These are phyloP conservation scores for Neotoma lepida DNA, from an alignment of 2,113 vertebrate species.

Conservation along the genomic window DNA sequence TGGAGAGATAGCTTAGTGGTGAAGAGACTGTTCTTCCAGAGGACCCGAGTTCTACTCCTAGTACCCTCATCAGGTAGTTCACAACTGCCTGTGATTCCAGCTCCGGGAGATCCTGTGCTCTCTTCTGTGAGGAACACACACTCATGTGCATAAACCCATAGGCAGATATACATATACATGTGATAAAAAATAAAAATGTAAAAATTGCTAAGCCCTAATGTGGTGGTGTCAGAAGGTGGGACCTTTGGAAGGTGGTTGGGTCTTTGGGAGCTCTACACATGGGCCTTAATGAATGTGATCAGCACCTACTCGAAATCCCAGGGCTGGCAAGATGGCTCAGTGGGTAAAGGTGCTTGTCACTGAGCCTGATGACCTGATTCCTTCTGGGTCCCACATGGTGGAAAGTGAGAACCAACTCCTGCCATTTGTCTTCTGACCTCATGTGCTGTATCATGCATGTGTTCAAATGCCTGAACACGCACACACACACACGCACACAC, in stretches of 20 bases:
- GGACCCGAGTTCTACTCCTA: neutral
- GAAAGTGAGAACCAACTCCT: neutral
- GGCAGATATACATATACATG: neutral
- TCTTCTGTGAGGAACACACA: neutral
- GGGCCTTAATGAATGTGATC: neutral
- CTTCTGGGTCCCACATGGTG: neutral
- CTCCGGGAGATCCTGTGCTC: neutral
- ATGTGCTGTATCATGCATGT: neutral
- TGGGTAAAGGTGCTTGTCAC: neutral
- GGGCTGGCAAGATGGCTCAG: neutral
- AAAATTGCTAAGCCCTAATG: neutral
- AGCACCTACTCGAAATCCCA: neutral
- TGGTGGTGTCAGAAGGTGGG: neutral
- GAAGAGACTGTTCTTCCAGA: neutral
- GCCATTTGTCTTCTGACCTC: neutral
- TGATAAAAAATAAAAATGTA: neutral
- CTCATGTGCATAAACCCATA: neutral
- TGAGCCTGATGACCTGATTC: neutral
- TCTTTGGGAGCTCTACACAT: neutral
- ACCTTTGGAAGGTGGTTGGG: neutral
- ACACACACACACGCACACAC: no score
- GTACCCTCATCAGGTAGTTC: neutral
- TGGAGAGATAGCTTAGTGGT: neutral
- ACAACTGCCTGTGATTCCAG: neutral
- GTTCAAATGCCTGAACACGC: neutral